Conservation (phyloP, 1,140 invertebrate genomes). For the Drosophila grimshawi region DNA sequence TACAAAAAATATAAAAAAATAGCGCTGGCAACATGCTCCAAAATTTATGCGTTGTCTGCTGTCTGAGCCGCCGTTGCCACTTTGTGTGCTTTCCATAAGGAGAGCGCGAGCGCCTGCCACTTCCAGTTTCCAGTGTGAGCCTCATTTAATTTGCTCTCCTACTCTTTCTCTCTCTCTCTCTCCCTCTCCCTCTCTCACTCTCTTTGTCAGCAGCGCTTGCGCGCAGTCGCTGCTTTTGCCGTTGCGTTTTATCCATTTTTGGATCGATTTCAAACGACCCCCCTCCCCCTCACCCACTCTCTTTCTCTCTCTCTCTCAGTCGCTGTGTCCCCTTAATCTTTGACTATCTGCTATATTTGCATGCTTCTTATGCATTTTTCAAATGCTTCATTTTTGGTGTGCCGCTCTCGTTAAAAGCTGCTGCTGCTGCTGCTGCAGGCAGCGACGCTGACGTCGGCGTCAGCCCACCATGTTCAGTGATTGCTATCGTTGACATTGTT, state of each 20-base stretch:
- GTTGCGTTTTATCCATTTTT: conserved; percentile 58
- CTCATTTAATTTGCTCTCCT: conserved; percentile 48
- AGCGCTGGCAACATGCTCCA: conserved; percentile 49
- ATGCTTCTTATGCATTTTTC: conserved; percentile 76
- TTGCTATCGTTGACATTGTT: conserved; percentile 78
- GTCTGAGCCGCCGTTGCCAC: conserved; percentile 1
- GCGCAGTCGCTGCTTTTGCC: conserved; percentile 11
- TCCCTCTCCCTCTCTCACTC: background rate
- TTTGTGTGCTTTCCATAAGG: conserved; percentile 29
- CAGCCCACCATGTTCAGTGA: conserved; percentile 72
- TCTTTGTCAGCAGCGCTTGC: background rate
- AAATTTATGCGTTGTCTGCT: conserved; percentile 67
- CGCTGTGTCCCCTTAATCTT: background rate
- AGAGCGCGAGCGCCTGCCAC: conserved; percentile 29
- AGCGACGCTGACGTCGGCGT: conserved; percentile 19
- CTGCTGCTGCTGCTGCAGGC: background rate
- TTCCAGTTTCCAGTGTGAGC: conserved; percentile 62
- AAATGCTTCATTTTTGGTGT: conserved; percentile 66
- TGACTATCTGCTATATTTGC: conserved; percentile 53
- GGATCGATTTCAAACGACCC: conserved; percentile 19
- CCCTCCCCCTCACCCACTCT: background rate
- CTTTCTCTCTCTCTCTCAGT: too few relatives aligned
- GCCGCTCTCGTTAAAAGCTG: conserved; percentile 30
- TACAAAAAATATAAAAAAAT: conserved; percentile 12
- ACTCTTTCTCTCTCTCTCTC: conserved; percentile 2